These are phyloP conservation scores for Tanytarsus gracilentus DNA, from an alignment of 2,888 invertebrate genomes.

Conservation along the genomic window DNA sequence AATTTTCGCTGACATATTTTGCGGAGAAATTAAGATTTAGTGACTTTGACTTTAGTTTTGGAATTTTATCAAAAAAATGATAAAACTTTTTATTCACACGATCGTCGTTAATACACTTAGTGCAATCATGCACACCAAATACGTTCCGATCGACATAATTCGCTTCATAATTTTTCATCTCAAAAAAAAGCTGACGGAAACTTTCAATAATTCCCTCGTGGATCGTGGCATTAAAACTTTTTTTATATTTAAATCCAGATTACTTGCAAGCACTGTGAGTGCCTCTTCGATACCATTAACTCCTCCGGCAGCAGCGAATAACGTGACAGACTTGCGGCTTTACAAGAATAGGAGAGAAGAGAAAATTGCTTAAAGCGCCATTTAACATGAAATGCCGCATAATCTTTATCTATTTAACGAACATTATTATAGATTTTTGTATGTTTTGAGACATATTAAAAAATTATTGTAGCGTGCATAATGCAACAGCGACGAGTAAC, in stretches of 20 bases:
- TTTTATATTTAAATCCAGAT: background rate
- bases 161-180: background rate
- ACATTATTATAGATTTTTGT: background rate
- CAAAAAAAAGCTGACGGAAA: background rate
- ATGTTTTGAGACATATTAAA: no score
- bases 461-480: conserved; percentile 18
- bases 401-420: conserved; percentile 21
- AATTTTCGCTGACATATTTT: no score
- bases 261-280: background rate
- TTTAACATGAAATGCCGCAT: conserved; percentile 3
- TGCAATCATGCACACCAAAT: background rate
- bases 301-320: background rate
- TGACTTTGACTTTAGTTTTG: no score
- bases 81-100: background rate
- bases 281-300: background rate
- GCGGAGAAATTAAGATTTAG: no score
- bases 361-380: conserved; percentile 16
- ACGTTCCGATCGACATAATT: background rate
- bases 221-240: background rate
- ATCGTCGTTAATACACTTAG: background rate
- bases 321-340: background rate
- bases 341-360: background rate
- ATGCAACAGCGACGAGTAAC: no score
- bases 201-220: background rate
- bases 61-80: no score